phyloP scores from a whole-genome alignment of 2,797 vertebrate species.

The Phyllotis vaccarum region DNA sequence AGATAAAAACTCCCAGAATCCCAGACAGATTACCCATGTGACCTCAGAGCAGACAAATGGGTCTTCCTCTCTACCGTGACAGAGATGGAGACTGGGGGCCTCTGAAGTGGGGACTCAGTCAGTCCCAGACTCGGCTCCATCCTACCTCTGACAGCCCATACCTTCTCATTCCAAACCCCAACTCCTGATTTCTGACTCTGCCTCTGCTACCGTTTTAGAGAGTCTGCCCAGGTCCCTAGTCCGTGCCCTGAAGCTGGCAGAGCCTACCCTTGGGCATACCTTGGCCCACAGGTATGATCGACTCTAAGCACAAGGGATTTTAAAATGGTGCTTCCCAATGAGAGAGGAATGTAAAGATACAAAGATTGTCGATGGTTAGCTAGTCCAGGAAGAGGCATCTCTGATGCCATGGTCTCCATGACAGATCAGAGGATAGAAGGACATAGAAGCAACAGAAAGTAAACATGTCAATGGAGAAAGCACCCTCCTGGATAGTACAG shows the following conservation, averaged over 20 bases:
- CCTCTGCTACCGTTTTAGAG: not conserved
- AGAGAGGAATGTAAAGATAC: not conserved
- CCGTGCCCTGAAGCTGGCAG: not conserved
- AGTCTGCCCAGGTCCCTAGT: not conserved
- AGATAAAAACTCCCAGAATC: not conserved
- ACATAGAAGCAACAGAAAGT: not conserved
- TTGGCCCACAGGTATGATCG: not conserved
- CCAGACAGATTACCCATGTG: not conserved
- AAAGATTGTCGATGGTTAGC: no score
- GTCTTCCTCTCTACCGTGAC: not conserved
- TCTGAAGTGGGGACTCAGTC: not conserved
- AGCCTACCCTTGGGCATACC: not conserved
- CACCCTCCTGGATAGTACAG: slow-evolving; percentile 82
- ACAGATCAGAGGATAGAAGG: not conserved
- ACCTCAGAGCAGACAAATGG: not conserved
- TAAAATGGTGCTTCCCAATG: not conserved
- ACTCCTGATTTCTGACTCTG: not conserved
- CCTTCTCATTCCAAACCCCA: not conserved
- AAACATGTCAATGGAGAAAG: slow-evolving; percentile 66
- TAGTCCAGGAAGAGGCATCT: not conserved
- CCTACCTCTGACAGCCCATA: not conserved
- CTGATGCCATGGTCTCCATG: not conserved
- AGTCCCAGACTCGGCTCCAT: not conserved
- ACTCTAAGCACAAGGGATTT: not conserved
- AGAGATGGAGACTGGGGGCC: not conserved